Conservation (phyloP, 2,113 vertebrate genomes). For the Paramisgurnus dabryanus region DNA sequence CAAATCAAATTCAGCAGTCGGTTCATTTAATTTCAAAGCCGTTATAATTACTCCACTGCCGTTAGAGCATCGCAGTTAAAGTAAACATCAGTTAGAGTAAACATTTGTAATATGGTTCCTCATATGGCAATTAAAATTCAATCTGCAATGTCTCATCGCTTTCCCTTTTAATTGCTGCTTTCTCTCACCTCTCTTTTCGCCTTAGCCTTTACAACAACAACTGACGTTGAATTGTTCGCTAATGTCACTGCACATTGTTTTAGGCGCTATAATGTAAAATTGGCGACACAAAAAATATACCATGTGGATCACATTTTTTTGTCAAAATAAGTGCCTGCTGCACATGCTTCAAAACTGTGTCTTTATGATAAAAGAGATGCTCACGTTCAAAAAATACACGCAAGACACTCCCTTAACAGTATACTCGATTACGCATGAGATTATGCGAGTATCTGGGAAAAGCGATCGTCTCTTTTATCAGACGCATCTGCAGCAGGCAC, state of each 20-base stretch:
- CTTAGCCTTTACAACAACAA: slow-evolving; percentile 69
- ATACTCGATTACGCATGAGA: too few relatives aligned
- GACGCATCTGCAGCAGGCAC: too few relatives aligned
- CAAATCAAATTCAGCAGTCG: slow-evolving; percentile 52
- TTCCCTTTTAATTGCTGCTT: slow-evolving; percentile 69
- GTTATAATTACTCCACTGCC: slow-evolving; percentile 55
- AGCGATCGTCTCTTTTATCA: too few relatives aligned
- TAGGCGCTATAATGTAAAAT: slow-evolving; percentile 64
- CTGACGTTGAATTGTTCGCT: slow-evolving; percentile 63
- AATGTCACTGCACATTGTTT: slow-evolving; percentile 71
- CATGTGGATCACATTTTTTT: too few relatives aligned
- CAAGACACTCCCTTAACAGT: too few relatives aligned
- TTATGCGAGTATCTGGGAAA: too few relatives aligned
- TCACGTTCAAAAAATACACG: too few relatives aligned
- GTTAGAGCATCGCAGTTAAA: slow-evolving; percentile 56
- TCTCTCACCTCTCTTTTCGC: slow-evolving; percentile 40
- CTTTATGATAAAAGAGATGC: too few relatives aligned
- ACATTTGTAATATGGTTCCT: slow-evolving; percentile 64
- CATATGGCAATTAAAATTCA: slow-evolving; percentile 69
- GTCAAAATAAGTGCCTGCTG: too few relatives aligned
- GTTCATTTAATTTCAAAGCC: slow-evolving; percentile 68
- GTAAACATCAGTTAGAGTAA: slow-evolving; percentile 68
- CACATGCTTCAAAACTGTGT: too few relatives aligned
- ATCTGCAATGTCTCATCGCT: slow-evolving; percentile 57
- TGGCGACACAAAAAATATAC: slow-evolving; percentile 42